Evolutionary conservation across 2,888 invertebrate species (phyloP), one percentile per base, ranked within the genome.

Genomic region (Tiliacea citrago): DNA sequence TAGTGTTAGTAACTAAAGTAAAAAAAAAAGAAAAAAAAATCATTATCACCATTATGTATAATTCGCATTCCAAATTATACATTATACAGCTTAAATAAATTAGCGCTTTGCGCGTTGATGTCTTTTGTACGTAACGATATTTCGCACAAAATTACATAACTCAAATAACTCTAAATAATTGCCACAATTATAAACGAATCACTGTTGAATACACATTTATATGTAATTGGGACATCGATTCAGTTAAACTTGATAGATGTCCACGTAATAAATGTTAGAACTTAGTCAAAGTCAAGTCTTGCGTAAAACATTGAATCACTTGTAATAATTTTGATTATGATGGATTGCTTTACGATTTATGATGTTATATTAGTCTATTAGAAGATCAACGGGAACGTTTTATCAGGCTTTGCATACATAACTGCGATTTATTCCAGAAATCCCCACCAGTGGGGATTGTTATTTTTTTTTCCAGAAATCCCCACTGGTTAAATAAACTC

Each of bases 71-170:
- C n/a, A n/a, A n/a, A n/a, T n/a, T n/a, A n/a, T n/a, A n/a, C n/a
- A 35, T 3, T 35, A 35, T 35, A 3, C 5, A 5, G 7, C 5
- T 39, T 6, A 39, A 39, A 39, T 39, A 39, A 39, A 39, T 39
- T 4, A 39, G 4, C 2, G 0, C 5, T 6, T 39, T 5, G 39
- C 7, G 81, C 86, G 86, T 86, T 86, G 81, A 86, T 86, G 86
- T 86, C 86, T 86, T 83, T 86, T 86, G 69, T 84, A 71, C 18
- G 70, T 60, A 75, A 60, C 24, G 0, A 58, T 21, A 29, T 63
- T 53, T 12, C 1, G 10, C 0, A 68, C 16, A n/a, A 82, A 69
- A 61, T 42, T 2, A 66, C 35, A 61, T 13, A 29, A 53, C 66
- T 67, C 51, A 49, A 72, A 75, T 72, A 72, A 67, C 21, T 39